These are phyloP conservation scores for Nomada ferruginata DNA, from an alignment of 2,888 invertebrate genomes.

Conservation along the genomic window DNA sequence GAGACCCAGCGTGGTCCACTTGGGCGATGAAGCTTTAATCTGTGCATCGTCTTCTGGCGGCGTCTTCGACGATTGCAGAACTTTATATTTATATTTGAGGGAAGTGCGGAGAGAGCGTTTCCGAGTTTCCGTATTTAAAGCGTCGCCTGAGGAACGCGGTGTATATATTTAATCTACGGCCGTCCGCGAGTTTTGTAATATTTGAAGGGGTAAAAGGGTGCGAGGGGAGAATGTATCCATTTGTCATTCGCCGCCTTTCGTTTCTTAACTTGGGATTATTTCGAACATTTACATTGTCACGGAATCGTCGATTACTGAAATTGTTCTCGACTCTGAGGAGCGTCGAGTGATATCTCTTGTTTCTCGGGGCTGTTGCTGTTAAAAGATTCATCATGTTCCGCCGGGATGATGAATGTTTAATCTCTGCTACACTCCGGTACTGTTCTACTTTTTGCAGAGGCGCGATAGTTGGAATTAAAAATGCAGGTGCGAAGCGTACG, in stretches of 20 bases:
- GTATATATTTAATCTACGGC: too few relatives aligned
- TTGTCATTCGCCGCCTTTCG: too few relatives aligned
- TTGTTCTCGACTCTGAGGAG: background rate
- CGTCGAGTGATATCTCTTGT: background rate
- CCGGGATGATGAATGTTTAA: slow-evolving; percentile 38
- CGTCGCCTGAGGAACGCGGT: too few relatives aligned
- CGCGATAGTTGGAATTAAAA: slow-evolving; percentile 22
- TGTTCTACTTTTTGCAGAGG: slow-evolving; percentile 4
- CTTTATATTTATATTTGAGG: too few relatives aligned
- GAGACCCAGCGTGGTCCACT: slow-evolving; percentile 6
- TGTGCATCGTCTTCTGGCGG: background rate
- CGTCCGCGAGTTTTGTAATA: too few relatives aligned
- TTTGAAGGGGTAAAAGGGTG: too few relatives aligned
- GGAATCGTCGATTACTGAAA: slow-evolving; percentile 8
- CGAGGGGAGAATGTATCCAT: too few relatives aligned
- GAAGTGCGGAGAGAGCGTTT: too few relatives aligned
- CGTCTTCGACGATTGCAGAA: too few relatives aligned
- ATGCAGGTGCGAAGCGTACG: background rate
- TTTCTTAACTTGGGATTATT: too few relatives aligned
- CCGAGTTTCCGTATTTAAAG: too few relatives aligned
- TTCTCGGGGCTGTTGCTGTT: background rate
- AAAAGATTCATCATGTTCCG: slow-evolving; percentile 28
- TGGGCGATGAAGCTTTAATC: slow-evolving; percentile 16
- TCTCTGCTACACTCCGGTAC: slow-evolving; percentile 14
- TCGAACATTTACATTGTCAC: background rate